These are phyloP conservation scores for Caloenas nicobarica DNA, from an alignment of 2,113 vertebrate genomes.

Conservation along the genomic window DNA sequence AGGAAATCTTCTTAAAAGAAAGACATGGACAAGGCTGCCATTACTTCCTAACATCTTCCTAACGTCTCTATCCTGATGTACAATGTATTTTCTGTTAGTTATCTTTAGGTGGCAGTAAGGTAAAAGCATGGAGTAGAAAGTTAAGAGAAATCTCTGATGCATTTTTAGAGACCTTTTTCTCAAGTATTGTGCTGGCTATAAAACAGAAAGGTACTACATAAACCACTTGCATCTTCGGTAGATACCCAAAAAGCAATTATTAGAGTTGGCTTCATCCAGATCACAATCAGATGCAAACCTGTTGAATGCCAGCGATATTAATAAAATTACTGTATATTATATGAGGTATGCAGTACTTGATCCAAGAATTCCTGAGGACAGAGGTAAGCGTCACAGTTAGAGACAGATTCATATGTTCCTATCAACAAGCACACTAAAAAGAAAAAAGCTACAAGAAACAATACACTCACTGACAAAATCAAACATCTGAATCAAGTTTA, in stretches of 20 bases:
- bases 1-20: neutral
- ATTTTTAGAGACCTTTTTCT: neutral
- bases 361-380: neutral
- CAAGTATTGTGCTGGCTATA: neutral
- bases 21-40: neutral
- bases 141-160: neutral
- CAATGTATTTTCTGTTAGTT: constrained; percentile 33
- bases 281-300: neutral
- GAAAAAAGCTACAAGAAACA: neutral
- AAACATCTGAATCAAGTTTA: neutral
- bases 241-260: neutral
- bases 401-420: neutral
- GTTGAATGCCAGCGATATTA: neutral
- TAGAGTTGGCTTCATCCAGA: neutral
- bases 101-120: constrained; percentile 64
- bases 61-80: neutral
- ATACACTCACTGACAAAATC: neutral
- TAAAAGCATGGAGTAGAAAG: constrained; percentile 25
- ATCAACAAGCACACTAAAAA: neutral
- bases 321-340: neutral
- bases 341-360: neutral
- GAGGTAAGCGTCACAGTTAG: neutral
- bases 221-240: neutral
- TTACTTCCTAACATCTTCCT: neutral
- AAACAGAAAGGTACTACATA: neutral